Evolutionary conservation across 2,797 vertebrate genomes (phyloP).

Genomic region (Kryptopterus vitreolus): DNA sequence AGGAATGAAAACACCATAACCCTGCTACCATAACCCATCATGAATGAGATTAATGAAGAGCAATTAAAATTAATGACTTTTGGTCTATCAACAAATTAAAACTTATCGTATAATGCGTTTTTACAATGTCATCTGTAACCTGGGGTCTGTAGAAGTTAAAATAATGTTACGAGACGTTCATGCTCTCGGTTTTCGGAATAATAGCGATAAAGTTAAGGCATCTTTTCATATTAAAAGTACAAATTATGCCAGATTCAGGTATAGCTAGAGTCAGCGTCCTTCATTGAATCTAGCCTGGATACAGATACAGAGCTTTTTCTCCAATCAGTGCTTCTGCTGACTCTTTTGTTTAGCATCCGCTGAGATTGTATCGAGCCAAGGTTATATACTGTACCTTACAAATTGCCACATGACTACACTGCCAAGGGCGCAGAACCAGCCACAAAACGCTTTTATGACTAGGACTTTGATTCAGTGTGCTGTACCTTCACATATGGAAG

Average conservation of each 20-base stretch:
- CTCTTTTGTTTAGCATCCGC: conserved; percentile 43
- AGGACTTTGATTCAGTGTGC: conserved; percentile 12
- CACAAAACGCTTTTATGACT: conserved; percentile 19
- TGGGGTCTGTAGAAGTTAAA: not conserved
- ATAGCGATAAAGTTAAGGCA: not conserved
- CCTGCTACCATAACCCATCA: not conserved
- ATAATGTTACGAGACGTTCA: not conserved
- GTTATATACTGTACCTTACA: conserved; percentile 32
- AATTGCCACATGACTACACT: conserved; percentile 33
- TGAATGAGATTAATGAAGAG: not conserved
- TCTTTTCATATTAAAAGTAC: not conserved
- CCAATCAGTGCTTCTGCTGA: conserved; percentile 37
- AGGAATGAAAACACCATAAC: not conserved
- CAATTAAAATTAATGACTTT: not conserved
- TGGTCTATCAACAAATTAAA: no score
- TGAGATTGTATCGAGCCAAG: conserved; percentile 39
- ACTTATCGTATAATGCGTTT: no score
- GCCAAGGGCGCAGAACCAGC: conserved; percentile 37
- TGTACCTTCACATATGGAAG: conserved; percentile 15
- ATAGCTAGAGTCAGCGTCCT: not conserved
- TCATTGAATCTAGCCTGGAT: conserved; percentile 40
- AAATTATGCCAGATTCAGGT: conserved; percentile 10
- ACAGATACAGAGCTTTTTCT: conserved; percentile 22
- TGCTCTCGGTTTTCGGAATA: not conserved
- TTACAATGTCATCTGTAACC: not conserved